phyloP scores from a whole-genome alignment of 2,888 invertebrate genomes.

The Orthosia cruda region DNA sequence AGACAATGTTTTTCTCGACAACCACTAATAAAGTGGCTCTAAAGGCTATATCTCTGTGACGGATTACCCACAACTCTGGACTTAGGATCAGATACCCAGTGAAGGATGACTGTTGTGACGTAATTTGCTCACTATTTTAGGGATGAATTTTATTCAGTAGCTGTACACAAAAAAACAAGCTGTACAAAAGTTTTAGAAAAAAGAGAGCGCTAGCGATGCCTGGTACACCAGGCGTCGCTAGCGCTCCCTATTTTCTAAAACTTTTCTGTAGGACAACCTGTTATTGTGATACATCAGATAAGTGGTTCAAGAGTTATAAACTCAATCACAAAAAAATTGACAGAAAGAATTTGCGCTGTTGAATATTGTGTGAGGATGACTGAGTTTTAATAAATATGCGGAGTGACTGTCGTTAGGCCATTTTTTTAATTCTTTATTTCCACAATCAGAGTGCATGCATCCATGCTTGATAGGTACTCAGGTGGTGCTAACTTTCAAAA shows the following conservation, averaged over 20 bases:
- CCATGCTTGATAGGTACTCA: neutral
- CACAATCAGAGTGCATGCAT: neutral
- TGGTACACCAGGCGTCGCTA: neutral
- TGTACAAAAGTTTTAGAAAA: too few relatives aligned
- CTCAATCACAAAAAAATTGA: neutral
- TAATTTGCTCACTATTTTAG: slow-evolving; percentile 23
- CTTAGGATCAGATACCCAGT: slow-evolving; percentile 41
- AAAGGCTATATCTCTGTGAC: slow-evolving; percentile 45
- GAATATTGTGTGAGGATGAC: neutral
- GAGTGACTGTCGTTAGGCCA: neutral
- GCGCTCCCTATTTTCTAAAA: neutral
- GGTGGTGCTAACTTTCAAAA: neutral
- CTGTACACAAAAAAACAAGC: too few relatives aligned
- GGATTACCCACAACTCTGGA: slow-evolving; percentile 33
- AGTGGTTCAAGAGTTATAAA: neutral
- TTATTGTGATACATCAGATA: neutral
- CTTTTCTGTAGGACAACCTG: neutral
- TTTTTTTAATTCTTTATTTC: neutral
- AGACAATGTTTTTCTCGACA: slow-evolving; percentile 43
- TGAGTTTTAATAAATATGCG: neutral
- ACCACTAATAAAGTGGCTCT: slow-evolving; percentile 45
- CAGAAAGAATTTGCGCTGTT: neutral
- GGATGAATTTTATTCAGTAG: neutral
- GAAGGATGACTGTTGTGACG: slow-evolving; percentile 42
- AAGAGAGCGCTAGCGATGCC: too few relatives aligned